Evolutionary conservation across 2,113 vertebrate species (phyloP).

Genomic region (Aythya baeri): DNA sequence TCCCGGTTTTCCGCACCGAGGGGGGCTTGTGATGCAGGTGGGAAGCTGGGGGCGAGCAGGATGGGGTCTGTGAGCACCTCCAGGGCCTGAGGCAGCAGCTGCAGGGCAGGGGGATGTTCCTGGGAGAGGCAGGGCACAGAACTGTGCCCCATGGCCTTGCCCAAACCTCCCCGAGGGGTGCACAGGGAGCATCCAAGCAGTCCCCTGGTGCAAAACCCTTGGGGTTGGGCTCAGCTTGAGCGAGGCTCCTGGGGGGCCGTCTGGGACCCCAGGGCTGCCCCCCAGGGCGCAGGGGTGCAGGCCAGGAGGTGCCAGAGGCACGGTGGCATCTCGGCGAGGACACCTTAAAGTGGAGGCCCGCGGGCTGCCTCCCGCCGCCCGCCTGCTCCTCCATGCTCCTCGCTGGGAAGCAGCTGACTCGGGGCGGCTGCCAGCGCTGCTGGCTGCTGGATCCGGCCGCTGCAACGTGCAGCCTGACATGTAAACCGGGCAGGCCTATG

Average conservation of each 20-base stretch:
- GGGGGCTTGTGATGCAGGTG: neutral
- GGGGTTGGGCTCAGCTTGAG: too few species aligned
- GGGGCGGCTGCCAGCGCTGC: conserved; percentile 73
- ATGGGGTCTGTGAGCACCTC: neutral
- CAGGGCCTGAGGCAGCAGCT: neutral
- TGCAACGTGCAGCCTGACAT: conserved; percentile 82
- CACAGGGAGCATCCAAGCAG: rapidly evolving
- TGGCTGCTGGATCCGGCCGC: conserved; percentile 67
- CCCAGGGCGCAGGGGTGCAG: neutral
- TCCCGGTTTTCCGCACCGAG: neutral
- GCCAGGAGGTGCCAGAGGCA: neutral
- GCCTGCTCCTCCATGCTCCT: conserved; percentile 14
- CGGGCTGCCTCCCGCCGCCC: conserved; percentile 35
- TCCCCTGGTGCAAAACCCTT: neutral
- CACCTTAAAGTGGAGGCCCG: conserved; percentile 48
- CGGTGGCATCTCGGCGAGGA: conserved; percentile 13
- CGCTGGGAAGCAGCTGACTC: conserved; percentile 77
- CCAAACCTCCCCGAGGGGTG: neutral
- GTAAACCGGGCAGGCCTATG: conserved; percentile 74
- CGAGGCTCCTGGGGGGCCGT: neutral
- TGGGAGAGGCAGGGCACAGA: neutral
- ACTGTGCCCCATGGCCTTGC: neutral
- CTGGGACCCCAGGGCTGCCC: neutral
- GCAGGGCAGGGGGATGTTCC: neutral
- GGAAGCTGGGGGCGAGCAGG: neutral